A percentile compares a stretch with the other conserved stretches of the same genome.
phyloP scores from a whole-genome alignment of 2,888 invertebrate genomes.

The Halocaridina rubra region DNA sequence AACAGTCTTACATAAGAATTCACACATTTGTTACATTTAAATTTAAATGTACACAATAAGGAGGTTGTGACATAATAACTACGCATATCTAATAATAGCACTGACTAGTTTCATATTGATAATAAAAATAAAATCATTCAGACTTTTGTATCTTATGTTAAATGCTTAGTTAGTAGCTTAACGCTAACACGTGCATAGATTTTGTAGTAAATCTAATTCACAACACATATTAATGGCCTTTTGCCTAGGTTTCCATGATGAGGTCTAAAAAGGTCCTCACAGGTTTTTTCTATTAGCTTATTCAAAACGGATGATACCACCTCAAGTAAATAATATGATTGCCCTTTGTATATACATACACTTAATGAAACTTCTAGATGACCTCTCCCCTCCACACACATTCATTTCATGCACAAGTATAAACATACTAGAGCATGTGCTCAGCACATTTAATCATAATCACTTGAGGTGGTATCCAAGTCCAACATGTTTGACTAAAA shows the following conservation, averaged over 20 bases:
- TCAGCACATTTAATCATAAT: too few relatives aligned
- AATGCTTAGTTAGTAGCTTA: constrained; percentile 32
- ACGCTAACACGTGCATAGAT: constrained; percentile 21
- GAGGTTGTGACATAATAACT: constrained; percentile 53
- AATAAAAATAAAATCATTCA: background rate
- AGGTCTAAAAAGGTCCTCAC: background rate
- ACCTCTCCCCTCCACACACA: too few relatives aligned
- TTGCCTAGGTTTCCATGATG: constrained; percentile 19
- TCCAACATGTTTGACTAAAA: too few relatives aligned
- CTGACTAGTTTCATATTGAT: constrained; percentile 42
- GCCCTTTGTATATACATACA: background rate
- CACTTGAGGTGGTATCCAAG: too few relatives aligned
- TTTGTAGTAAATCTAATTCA: constrained; percentile 36
- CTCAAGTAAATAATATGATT: background rate
- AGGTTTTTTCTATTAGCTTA: background rate
- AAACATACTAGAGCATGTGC: too few relatives aligned
- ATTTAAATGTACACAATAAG: background rate
- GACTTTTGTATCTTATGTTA: background rate
- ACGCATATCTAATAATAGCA: constrained; percentile 26
- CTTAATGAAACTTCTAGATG: too few relatives aligned
- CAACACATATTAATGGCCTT: constrained; percentile 13
- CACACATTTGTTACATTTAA: background rate
- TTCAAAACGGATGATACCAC: background rate
- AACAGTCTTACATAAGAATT: background rate
- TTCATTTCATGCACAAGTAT: too few relatives aligned